These are phyloP conservation scores for Melanargia galathea DNA, from an alignment of 2,888 invertebrate species.

Conservation along the genomic window DNA sequence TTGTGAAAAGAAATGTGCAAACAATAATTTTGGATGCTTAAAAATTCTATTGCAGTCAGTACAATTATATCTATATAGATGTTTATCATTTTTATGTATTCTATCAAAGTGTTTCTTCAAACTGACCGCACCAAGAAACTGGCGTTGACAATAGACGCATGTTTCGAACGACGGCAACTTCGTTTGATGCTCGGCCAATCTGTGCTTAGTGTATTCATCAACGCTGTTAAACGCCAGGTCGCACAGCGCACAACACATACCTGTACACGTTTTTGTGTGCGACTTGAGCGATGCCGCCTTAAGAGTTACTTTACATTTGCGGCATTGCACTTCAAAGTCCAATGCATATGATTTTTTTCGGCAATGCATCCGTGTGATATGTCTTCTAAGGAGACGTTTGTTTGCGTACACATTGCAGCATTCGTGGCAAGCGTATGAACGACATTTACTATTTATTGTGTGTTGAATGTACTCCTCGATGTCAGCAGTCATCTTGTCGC, in stretches of 20 bases:
- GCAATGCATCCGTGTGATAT: conserved; percentile 33
- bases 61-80: conserved; percentile 68
- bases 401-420: conserved; percentile 52
- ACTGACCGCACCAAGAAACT: conserved; percentile 54
- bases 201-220: conserved; percentile 53
- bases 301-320: conserved; percentile 48
- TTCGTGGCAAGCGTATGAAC: conserved; percentile 48
- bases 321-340: conserved; percentile 27
- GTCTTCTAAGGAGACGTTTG: conserved; percentile 45
- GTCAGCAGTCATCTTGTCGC: conserved; percentile 43
- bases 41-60: conserved; percentile 55
- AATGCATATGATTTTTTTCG: conserved; percentile 40
- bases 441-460: conserved; percentile 48
- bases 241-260: conserved; percentile 57
- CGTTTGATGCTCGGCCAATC: conserved; percentile 44
- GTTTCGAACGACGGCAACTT: conserved; percentile 49
- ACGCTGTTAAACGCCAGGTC: conserved; percentile 49
- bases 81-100: conserved; percentile 51
- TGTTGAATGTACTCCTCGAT: conserved; percentile 52
- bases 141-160: conserved; percentile 61
- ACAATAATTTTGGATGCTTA: conserved; percentile 66
- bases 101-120: conserved; percentile 61
- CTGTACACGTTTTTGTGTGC: conserved; percentile 52
- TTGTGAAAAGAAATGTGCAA: conserved; percentile 60
- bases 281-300: conserved; percentile 22